A percentile compares a stretch with the other conserved stretches of the same genome.
Conservation (phyloP, 2,113 vertebrate species). For the Ornithorhynchus anatinus region DNA sequence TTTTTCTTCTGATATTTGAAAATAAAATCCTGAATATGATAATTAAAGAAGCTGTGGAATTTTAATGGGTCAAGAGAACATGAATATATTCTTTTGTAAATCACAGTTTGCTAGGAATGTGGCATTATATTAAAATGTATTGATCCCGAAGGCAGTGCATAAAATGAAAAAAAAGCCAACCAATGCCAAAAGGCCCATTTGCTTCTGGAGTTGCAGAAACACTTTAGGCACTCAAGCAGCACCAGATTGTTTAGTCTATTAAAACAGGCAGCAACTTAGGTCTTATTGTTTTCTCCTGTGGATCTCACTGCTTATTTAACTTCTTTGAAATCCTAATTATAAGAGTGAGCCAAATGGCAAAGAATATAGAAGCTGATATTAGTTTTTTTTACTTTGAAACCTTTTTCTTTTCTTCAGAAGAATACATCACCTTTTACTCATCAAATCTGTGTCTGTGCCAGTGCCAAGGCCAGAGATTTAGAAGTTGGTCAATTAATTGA, state of each 20-base stretch:
- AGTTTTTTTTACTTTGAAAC: slow-evolving; percentile 41
- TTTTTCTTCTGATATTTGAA: too few relatives aligned
- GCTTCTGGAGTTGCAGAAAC: slow-evolving; percentile 7
- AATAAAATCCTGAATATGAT: neutral
- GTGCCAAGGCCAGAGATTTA: too few relatives aligned
- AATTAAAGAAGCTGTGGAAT: neutral
- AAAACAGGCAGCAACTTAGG: neutral
- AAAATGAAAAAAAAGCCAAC: slow-evolving; percentile 14
- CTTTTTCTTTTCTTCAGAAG: slow-evolving; percentile 24
- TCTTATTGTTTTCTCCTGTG: slow-evolving; percentile 33
- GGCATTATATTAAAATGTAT: neutral
- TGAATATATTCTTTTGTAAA: neutral
- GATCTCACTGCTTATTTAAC: slow-evolving; percentile 50
- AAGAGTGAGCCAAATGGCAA: slow-evolving; percentile 24
- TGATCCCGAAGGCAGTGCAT: neutral
- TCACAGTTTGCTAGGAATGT: neutral
- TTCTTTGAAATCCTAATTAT: slow-evolving; percentile 26
- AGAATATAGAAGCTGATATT: slow-evolving; percentile 31
- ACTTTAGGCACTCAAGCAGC: neutral
- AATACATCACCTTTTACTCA: slow-evolving; percentile 41
- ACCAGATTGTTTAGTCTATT: neutral
- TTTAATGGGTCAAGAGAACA: neutral
- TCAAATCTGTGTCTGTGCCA: too few relatives aligned
- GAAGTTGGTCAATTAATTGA: too few relatives aligned
- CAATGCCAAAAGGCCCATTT: neutral